phyloP scores from a whole-genome alignment of 1,140 invertebrate species.

The Zaprionus ornatus region DNA sequence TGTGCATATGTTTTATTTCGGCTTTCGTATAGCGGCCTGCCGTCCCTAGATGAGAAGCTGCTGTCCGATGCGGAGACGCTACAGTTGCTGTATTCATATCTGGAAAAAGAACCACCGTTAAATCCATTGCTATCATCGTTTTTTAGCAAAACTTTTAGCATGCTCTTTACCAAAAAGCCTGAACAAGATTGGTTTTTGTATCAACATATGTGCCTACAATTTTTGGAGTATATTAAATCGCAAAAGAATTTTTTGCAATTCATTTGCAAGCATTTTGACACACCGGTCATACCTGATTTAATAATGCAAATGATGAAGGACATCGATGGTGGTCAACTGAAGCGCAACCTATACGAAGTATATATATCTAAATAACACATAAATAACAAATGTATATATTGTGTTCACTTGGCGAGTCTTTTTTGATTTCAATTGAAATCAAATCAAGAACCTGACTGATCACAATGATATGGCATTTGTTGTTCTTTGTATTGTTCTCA shows the following conservation, averaged over 20 bases:
- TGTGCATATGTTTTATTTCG: not conserved
- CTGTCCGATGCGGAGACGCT: conserved; percentile 91
- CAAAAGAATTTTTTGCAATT: conserved; percentile 93
- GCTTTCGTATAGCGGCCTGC: conserved; percentile 87
- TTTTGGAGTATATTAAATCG: conserved; percentile 95
- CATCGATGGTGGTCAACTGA: conserved; percentile 91
- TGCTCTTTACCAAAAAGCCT: conserved; percentile 91
- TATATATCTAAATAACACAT: not conserved
- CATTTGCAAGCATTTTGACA: conserved; percentile 94
- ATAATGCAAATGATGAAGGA: conserved; percentile 94
- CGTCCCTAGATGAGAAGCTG: conserved; percentile 93
- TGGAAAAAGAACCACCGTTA: conserved; percentile 93
- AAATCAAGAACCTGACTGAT: not conserved
- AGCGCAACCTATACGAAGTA: conserved; percentile 93
- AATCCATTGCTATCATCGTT: conserved; percentile 98
- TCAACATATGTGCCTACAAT: conserved; percentile 94
- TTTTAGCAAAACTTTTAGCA: conserved; percentile 96
- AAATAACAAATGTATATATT: not conserved
- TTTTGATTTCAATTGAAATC: conserved; percentile 1
- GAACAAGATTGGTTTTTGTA: conserved; percentile 94
- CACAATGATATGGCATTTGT: not conserved
- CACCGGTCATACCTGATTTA: conserved; percentile 97
- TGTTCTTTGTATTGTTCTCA: not conserved
- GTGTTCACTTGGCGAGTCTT: not conserved
- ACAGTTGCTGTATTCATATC: conserved; percentile 94